Base-by-base conservation (phyloP, 2,888 invertebrate species). In the Chironomus tentans region DNA sequence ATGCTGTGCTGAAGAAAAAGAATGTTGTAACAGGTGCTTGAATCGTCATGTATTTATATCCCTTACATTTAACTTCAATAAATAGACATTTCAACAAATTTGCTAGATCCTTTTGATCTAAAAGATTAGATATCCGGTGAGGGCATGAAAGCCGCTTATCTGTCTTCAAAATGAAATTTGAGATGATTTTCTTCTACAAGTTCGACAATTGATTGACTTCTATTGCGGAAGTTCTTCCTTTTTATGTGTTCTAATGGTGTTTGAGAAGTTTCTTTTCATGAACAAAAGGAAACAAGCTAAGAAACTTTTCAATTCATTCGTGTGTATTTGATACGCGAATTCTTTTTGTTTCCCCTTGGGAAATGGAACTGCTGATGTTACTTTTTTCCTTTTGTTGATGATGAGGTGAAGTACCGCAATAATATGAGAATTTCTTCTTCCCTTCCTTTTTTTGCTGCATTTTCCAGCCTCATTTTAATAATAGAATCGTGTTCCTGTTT, bases 21-120 rank as follows among this genome's bases (percentile, higher is more conserved):
- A 24, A 22, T 65, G 62, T 74, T 74, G 74, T 74, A 74, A 74
- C 74, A 74, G 74, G 74, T 74, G 74, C 68, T 74, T 62, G 61
- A 72, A 13, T n/a, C 50, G n/a, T 50, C 15, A 13, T n/a, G 18
- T 15, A 56, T 56, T 56, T 56, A 15, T 56, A 56, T 15, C n/a
- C 56, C 56, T 18, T 65, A 21, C 62, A 22, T 65, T 24, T 21
- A 50, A 50, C 62, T 65, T 24, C 65, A 65, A 65, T 65, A 21
- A 65, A 65, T 65, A 65, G 65, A 65, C 21, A 65, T 65, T 65
- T 46, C 68, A 38, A 68, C 68, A 73, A 73, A 73, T 73, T 65
- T 65, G 21, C 65, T 71, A 28, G 68, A 28, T 65, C 10, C 38
- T 62, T 74, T 74, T 74, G 74, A 74, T 74, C 74, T 47, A 61